phyloP scores from a whole-genome alignment of 2,113 vertebrate genomes.

The Butorides virescens region DNA sequence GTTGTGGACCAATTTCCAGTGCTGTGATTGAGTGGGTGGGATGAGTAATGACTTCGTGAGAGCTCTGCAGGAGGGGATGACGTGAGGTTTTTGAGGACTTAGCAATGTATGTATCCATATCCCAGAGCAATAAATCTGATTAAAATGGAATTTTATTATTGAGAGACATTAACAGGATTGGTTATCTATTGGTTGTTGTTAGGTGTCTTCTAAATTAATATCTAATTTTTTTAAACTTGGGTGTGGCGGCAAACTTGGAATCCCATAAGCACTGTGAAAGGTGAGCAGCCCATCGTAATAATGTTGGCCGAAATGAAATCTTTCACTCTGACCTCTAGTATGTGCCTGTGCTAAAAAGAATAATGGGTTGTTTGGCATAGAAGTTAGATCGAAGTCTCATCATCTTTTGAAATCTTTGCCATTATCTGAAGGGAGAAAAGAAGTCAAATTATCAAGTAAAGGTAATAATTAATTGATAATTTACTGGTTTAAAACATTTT shows the following conservation, averaged over 20 bases:
- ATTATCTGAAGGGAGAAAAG: neutral
- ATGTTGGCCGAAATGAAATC: neutral
- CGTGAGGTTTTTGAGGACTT: neutral
- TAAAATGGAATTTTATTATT: neutral
- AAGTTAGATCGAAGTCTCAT: neutral
- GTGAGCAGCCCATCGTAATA: neutral
- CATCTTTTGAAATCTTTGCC: neutral
- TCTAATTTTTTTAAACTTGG: neutral
- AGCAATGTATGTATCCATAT: neutral
- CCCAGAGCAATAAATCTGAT: neutral
- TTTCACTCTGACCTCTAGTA: neutral
- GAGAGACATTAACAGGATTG: neutral
- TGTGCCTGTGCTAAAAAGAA: neutral
- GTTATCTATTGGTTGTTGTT: neutral
- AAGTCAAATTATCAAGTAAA: neutral
- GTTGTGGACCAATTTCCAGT: neutral
- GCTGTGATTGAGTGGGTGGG: neutral
- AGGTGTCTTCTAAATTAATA: neutral
- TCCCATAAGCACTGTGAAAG: neutral
- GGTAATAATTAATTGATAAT: neutral
- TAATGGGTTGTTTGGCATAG: neutral
- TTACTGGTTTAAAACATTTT: neutral
- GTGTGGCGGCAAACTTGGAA: neutral
- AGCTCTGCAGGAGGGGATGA: neutral
- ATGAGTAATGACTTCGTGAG: neutral